Conservation (phyloP, 1,140 invertebrate species). For the Drosophila kurseongensis region DNA sequence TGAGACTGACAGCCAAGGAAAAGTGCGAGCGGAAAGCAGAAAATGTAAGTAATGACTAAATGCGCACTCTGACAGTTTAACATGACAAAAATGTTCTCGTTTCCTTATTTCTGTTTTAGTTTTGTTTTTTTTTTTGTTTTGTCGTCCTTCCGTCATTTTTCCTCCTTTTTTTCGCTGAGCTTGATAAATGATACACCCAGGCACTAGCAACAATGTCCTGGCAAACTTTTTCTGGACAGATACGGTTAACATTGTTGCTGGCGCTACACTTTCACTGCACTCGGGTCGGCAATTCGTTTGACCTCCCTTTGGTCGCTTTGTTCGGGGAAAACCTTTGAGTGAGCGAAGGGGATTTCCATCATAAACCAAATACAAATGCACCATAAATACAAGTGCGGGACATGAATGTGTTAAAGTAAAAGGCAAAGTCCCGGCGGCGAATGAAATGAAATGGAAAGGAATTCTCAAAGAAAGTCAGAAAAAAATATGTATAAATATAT, state of each 20-base stretch:
- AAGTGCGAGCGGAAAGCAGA: slow-evolving; percentile 31
- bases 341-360: slow-evolving; percentile 64
- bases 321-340: slow-evolving; percentile 59
- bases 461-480: slow-evolving; percentile 32
- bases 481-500: slow-evolving; percentile 26
- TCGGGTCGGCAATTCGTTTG: slow-evolving; percentile 30
- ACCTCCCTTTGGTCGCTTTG: slow-evolving; percentile 31
- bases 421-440: slow-evolving; percentile 29
- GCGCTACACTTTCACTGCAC: slow-evolving; percentile 57
- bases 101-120: slow-evolving; percentile 61
- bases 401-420: slow-evolving; percentile 51
- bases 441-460: slow-evolving; percentile 59
- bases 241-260: slow-evolving; percentile 48
- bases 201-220: slow-evolving; percentile 38
- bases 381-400: slow-evolving; percentile 63
- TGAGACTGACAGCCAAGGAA: slow-evolving; percentile 54
- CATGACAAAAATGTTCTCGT: slow-evolving; percentile 79
- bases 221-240: slow-evolving; percentile 57
- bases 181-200: slow-evolving; percentile 74
- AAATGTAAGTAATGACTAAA: slow-evolving; percentile 83
- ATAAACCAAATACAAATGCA: slow-evolving; percentile 70
- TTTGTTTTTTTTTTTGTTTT: slow-evolving; percentile 35
- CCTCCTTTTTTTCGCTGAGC: slow-evolving; percentile 47
- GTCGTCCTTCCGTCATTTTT: slow-evolving; percentile 15
- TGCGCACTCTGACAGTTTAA: slow-evolving; percentile 82